phyloP scores from a whole-genome alignment of 2,797 vertebrate genomes.

The Rhinella marina region DNA sequence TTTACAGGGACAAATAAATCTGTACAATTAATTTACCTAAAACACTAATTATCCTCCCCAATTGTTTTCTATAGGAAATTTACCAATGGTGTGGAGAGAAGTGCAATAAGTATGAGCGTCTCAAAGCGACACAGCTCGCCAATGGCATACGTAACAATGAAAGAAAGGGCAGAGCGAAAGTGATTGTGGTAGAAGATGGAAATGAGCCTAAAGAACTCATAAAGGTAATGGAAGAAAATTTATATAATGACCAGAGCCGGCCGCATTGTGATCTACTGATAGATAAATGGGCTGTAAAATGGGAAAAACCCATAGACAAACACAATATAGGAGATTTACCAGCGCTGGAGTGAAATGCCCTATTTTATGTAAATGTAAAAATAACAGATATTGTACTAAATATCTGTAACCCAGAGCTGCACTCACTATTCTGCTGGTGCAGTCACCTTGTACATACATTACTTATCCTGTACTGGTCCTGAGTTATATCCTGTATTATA shows the following conservation, averaged over 20 bases:
- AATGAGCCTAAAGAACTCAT: conserved; percentile 74
- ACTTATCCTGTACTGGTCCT: too few relatives aligned
- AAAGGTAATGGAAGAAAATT: conserved; percentile 70
- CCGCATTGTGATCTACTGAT: not conserved
- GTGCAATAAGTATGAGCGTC: conserved; percentile 87
- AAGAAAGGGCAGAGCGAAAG: conserved; percentile 80
- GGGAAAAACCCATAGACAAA: not conserved
- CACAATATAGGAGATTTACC: not conserved
- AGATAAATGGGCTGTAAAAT: not conserved
- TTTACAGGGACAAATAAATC: not conserved
- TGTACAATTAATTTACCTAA: not conserved
- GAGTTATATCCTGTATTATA: too few relatives aligned
- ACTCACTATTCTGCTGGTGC: too few relatives aligned
- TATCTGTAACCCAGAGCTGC: too few relatives aligned
- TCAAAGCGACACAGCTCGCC: conserved; percentile 87
- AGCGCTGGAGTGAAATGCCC: too few relatives aligned
- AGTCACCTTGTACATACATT: too few relatives aligned
- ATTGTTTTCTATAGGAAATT: conserved; percentile 76
- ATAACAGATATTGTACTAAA: too few relatives aligned
- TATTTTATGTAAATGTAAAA: too few relatives aligned
- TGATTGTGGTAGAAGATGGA: conserved; percentile 85
- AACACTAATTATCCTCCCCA: not conserved
- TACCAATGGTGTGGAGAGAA: conserved; percentile 91
- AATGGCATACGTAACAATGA: conserved; percentile 89
- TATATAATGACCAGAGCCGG: not conserved